Evolutionary conservation across 2,113 vertebrate genomes (phyloP).

Genomic region (Perca fluviatilis): DNA sequence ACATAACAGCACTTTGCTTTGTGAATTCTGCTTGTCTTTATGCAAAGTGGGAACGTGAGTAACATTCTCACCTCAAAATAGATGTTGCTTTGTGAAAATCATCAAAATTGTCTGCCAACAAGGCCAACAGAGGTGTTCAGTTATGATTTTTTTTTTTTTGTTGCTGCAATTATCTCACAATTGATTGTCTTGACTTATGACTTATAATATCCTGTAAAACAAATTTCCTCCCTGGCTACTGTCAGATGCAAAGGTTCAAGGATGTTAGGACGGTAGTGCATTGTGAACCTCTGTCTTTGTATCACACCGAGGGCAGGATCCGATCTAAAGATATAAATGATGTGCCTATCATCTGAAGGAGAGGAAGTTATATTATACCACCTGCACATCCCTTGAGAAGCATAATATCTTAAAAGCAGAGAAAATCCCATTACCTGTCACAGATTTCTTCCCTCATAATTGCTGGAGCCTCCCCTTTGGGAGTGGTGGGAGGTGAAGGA

Average conservation of each 20-base stretch:
- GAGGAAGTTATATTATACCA: conserved; percentile 71
- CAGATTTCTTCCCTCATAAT: conserved; percentile 80
- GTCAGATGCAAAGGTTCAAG: conserved; percentile 56
- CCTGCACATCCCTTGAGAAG: conserved; percentile 76
- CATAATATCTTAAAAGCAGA: conserved; percentile 81
- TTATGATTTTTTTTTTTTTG: conserved; percentile 19
- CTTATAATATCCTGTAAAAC: conserved; percentile 32
- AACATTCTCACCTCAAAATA: conserved; percentile 69
- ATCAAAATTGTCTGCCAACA: conserved; percentile 37
- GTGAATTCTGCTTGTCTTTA: conserved; percentile 44
- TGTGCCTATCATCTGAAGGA: conserved; percentile 69
- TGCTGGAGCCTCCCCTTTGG: conserved; percentile 74
- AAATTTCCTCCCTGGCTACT: conserved; percentile 34
- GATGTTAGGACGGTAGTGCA: conserved; percentile 34
- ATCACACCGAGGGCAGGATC: conserved; percentile 54
- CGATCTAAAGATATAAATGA: conserved; percentile 72
- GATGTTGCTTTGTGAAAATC: conserved; percentile 60
- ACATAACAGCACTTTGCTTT: conserved; percentile 51
- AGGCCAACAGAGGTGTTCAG: conserved; percentile 24
- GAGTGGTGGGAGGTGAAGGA: conserved; percentile 79
- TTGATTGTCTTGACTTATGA: conserved; percentile 38
- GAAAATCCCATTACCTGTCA: conserved; percentile 82
- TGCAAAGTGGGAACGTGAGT: conserved; percentile 51
- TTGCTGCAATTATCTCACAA: conserved; percentile 47
- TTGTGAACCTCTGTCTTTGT: conserved; percentile 39